Evolutionary conservation across 2,797 vertebrate genomes (phyloP).

Genomic region (Silurus aristotelis): DNA sequence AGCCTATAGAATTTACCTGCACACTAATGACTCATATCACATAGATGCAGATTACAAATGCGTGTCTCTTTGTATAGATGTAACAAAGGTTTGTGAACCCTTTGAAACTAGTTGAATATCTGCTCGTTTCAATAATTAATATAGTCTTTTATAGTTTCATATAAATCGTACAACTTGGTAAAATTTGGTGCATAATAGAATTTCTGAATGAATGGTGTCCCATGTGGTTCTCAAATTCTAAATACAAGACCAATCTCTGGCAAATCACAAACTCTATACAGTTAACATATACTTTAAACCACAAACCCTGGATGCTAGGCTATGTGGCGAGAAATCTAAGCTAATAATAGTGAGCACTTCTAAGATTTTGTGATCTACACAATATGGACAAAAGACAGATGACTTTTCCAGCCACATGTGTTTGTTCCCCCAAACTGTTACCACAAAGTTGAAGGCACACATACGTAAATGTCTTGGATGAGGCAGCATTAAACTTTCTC

Average conservation of each 20-base stretch:
- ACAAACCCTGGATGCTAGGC: not conserved
- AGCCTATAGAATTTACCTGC: constrained; percentile 72
- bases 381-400: too few species aligned
- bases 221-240: not conserved
- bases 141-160: not conserved
- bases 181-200: not conserved
- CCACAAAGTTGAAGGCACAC: too few species aligned
- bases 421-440: too few species aligned
- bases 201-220: not conserved
- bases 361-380: too few species aligned
- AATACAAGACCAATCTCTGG: not conserved
- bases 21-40: constrained; percentile 62
- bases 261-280: not conserved
- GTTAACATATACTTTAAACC: not conserved
- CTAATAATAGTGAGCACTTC: too few species aligned
- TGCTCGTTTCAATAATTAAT: not conserved
- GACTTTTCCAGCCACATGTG: too few species aligned
- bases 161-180: not conserved
- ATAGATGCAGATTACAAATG: not conserved
- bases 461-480: too few species aligned
- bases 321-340: not conserved
- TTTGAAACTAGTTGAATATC: not conserved
- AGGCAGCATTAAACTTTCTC: too few species aligned
- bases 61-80: not conserved
- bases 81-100: not conserved